Evolutionary conservation across 2,888 invertebrate species (phyloP), one percentile per base, ranked within the genome.

Genomic region (Nephrotoma guestfalica): DNA sequence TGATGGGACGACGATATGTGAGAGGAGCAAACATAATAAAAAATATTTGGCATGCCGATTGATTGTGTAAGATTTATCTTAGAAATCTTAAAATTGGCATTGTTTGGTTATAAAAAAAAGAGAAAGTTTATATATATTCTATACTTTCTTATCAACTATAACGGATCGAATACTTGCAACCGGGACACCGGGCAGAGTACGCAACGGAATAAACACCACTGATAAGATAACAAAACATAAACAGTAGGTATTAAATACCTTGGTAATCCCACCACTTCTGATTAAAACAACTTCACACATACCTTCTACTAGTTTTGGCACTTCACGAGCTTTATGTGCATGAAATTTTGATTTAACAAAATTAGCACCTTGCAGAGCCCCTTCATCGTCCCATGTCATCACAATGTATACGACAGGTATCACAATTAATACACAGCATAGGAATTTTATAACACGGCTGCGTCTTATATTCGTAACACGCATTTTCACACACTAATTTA

Each of bases 371-470:
- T 89, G 89, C 88, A 89, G 91, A 88, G 93, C 92, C 30, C 30
- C 30, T 85, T 93, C 92, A 88, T 91, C 92, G 71, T 93, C 93
- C 93, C 94, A 94, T 88, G 92, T 93, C 88, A 93, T 92, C 87
- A 95, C 90, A 88, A 94, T 92, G 90, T 94, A 95, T 86, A 95
- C 90, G 87, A 95, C 90, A 88, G 94, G 91, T 88, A 94, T 88
- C 88, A 94, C 91, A 88, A 94, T 91, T 88, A 92, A 90, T 88
- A 93, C 92, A 86, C 92, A 92, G 86, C 92, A 90, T 11, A 90
- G 90, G 88, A 94, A 91, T 88, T 94, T 93, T 88, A 93, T 91
- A 87, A 94, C 92, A 88, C 94, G 92, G 83, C 94, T 94, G 86
- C 93, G 93, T 89, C 94, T 92, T 86, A 94, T 90, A 88, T 94